phyloP scores from a whole-genome alignment of 1,140 invertebrate genomes.

The Lepidurus couesii region DNA sequence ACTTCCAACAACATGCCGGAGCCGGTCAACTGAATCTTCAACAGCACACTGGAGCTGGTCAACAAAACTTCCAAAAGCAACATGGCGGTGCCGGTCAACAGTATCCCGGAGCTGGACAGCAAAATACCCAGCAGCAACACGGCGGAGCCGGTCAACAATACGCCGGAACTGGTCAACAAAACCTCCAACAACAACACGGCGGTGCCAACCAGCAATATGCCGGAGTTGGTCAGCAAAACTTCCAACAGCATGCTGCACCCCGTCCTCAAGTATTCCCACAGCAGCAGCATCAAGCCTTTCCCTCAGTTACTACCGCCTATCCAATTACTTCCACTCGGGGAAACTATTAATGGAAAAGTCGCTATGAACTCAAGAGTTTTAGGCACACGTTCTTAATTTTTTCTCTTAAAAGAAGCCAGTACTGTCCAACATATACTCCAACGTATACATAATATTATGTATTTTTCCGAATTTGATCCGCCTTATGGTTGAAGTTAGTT shows the following conservation, averaged over 20 bases:
- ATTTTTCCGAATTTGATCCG: too few species aligned
- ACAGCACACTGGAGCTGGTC: background rate
- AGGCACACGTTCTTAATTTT: background rate
- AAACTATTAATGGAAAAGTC: background rate
- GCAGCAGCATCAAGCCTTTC: background rate
- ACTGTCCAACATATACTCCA: background rate
- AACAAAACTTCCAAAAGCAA: background rate
- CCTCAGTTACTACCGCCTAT: background rate
- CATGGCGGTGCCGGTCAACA: background rate
- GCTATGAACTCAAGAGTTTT: background rate
- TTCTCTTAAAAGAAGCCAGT: background rate
- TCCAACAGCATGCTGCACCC: background rate
- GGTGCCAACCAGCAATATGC: too few species aligned
- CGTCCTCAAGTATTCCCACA: background rate
- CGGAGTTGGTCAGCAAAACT: background rate
- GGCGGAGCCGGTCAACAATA: background rate
- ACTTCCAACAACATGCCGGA: conserved; percentile 36
- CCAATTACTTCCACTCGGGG: background rate
- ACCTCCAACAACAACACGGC: background rate
- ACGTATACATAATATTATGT: too few species aligned
- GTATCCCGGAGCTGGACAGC: background rate
- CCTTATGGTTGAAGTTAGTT: too few species aligned
- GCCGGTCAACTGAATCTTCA: conserved; percentile 34
- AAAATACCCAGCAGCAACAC: background rate
- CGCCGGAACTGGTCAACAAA: background rate